phyloP scores from a whole-genome alignment of 35 echinoderm and acorn worm species.

The Lytechinus variegatus region DNA sequence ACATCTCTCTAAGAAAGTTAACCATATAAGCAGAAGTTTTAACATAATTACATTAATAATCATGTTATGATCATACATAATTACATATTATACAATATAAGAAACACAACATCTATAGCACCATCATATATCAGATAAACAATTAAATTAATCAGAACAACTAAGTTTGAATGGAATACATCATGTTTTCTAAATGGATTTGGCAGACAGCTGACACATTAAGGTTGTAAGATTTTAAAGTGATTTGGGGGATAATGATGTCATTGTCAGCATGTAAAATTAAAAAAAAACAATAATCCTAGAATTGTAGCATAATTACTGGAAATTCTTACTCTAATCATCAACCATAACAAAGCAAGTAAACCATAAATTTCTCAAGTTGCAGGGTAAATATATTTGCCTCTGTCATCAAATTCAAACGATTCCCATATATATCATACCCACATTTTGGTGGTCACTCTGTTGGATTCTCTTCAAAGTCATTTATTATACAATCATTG shows the following conservation, averaged over 20 bases:
- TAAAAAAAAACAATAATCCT: not conserved
- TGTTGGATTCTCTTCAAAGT: no score
- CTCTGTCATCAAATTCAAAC: no score
- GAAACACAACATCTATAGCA: not conserved
- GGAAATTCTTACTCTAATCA: not conserved
- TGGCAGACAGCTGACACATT: not conserved
- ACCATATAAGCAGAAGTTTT: not conserved
- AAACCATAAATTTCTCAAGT: not conserved
- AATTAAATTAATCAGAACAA: not conserved
- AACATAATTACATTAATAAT: not conserved
- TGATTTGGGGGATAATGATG: not conserved
- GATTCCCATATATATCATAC: no score
- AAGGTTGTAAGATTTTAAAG: not conserved
- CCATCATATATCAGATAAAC: not conserved
- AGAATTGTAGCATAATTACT: not conserved
- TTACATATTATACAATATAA: not conserved
- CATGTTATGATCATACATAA: not conserved
- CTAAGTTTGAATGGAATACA: not conserved
- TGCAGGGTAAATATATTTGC: not conserved
- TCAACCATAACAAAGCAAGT: not conserved
- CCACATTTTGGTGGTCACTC: no score
- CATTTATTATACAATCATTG: no score
- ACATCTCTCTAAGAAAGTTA: not conserved
- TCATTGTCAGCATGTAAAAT: not conserved
- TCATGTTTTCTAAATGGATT: not conserved